Conservation (phyloP, 2,888 invertebrate genomes). For the Hermodice carunculata region DNA sequence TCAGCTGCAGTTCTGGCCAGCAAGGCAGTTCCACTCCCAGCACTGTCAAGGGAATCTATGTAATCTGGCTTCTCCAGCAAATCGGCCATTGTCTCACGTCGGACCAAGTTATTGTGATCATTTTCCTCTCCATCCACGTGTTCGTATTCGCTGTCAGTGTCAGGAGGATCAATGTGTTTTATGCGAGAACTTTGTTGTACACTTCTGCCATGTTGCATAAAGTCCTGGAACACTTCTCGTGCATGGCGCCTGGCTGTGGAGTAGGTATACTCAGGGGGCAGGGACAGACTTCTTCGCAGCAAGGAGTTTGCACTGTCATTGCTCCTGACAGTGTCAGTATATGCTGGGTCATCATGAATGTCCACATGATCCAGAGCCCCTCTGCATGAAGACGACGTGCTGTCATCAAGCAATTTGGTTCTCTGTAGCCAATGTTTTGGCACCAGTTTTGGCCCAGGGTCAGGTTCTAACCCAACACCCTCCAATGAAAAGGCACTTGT, state of each 20-base stretch:
- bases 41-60: conserved; percentile 39
- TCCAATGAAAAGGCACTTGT: too few species aligned
- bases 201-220: conserved; percentile 3
- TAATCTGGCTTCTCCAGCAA: conserved; percentile 43
- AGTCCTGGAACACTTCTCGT: conserved; percentile 18
- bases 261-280: conserved; percentile 26
- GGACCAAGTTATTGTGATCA: neutral
- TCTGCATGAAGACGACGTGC: conserved; percentile 13
- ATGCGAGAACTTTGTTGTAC: too few species aligned
- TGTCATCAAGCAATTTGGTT: too few species aligned
- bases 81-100: conserved; percentile 44
- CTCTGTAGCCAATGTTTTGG: too few species aligned
- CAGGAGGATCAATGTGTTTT: too few species aligned
- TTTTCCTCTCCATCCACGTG: neutral
- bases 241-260: neutral
- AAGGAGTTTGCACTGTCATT: conserved; percentile 32
- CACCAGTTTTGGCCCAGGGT: too few species aligned
- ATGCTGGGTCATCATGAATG: conserved; percentile 31
- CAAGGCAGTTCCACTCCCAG: conserved; percentile 33
- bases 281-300: conserved; percentile 26
- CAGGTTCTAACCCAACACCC: too few species aligned
- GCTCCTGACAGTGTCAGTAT: conserved; percentile 37
- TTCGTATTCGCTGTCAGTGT: too few species aligned
- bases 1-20: conserved; percentile 37
- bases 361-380: conserved; percentile 23